Evolutionary conservation across 2,113 vertebrate genomes (phyloP), one percentile per base, ranked within the genome.

Genomic region (Laterallus jamaicensis): DNA sequence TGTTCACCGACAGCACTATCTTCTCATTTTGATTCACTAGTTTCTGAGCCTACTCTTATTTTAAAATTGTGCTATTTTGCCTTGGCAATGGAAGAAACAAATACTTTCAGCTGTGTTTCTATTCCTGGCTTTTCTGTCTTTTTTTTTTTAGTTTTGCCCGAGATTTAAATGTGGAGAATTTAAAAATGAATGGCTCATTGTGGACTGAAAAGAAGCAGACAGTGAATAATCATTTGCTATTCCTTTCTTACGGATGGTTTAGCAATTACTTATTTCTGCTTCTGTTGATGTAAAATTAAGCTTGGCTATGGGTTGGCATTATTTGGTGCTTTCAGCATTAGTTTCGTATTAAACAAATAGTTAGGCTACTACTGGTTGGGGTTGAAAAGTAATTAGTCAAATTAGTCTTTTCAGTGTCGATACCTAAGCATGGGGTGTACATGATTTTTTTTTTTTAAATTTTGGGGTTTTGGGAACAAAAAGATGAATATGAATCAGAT

Each of bases 41-140:
- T 81, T 88, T 92, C 47, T 64, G 32, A 88, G 64, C 12, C 7
- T 70, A 19, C 5, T 6, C 28, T 85, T 64, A 69, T 75, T 77
- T 92, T 83, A 81, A 86, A 92, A 42, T 69, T 47, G 4, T n/a
- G 15, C 37, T 59, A 5, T 86, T 90, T 93, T 5, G 32, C 56
- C 32, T 85, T 92, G 82, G 60, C 73, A 90, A 28, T 44, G 39
- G 62, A 88, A 94, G 60, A 90, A 94, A 71, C 50, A 77, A 59
- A 87, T 89, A 32, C 24, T 83, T 96, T 83, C 55, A 92, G 16
- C 44, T 83, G 28, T 77, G 68, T 92, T 92, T 91, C 68, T 78
- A 16, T 75, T 86, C 32, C 35, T 5, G 9, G 29, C 32, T 88
- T 80, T 95, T 94, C 35, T 83, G 9, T 70, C 47, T 60, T 8